phyloP scores from a whole-genome alignment of 2,888 invertebrate species.

The Tetragonula carbonaria region DNA sequence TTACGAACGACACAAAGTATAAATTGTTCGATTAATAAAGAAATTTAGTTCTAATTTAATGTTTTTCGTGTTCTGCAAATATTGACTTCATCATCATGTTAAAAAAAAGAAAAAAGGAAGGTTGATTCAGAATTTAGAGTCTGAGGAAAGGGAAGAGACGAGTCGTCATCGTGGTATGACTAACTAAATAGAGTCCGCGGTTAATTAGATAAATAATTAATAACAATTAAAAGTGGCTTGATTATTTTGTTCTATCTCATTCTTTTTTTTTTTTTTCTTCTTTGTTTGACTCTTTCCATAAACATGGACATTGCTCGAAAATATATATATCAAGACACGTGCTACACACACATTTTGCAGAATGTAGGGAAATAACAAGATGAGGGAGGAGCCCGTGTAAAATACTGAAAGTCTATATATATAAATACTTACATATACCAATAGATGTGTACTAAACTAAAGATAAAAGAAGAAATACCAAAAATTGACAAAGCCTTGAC shows the following conservation, averaged over 20 bases:
- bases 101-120: not conserved
- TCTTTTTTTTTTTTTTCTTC: slow-evolving; percentile 17
- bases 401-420: no score
- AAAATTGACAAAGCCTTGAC: no score
- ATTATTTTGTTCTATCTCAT: not conserved
- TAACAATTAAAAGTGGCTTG: not conserved
- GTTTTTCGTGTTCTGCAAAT: slow-evolving; percentile 42
- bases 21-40: slow-evolving; percentile 76
- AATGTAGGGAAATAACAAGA: slow-evolving; percentile 53
- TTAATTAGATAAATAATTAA: not conserved
- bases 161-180: not conserved
- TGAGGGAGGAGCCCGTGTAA: not conserved
- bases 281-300: slow-evolving; percentile 18
- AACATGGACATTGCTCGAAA: slow-evolving; percentile 54
- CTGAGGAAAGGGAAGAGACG: not conserved
- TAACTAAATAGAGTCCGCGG: not conserved
- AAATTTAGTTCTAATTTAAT: slow-evolving; percentile 64
- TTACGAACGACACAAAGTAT: slow-evolving; percentile 70
- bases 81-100: not conserved
- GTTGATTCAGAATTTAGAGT: not conserved
- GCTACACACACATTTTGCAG: slow-evolving; percentile 30
- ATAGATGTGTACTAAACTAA: not conserved
- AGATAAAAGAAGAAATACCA: not conserved
- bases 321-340: slow-evolving; percentile 22
- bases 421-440: no score